phyloP scores from a whole-genome alignment of 2,888 invertebrate genomes.

The Synergus japonicus region DNA sequence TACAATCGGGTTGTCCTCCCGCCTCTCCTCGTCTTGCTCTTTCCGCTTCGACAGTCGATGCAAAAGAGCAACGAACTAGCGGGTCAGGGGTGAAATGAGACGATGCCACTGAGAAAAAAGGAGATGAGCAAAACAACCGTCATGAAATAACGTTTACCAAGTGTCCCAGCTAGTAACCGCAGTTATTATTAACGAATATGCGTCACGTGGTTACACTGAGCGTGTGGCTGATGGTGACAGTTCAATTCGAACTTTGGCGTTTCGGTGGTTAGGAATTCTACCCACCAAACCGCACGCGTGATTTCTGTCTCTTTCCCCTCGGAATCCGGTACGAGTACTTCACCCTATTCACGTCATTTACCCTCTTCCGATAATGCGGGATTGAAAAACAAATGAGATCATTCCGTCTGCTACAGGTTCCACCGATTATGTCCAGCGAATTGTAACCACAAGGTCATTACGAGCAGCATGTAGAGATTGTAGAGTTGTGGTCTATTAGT shows the following conservation, averaged over 20 bases:
- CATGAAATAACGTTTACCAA: constrained; percentile 65
- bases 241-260: constrained; percentile 77
- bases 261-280: constrained; percentile 75
- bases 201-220: constrained; percentile 67
- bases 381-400: constrained; percentile 41
- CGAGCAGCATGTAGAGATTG: background rate
- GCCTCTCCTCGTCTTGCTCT: constrained; percentile 27
- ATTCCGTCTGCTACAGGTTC: constrained; percentile 22
- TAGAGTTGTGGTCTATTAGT: constrained; percentile 10
- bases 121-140: constrained; percentile 45
- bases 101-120: constrained; percentile 52
- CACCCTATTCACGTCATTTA: constrained; percentile 43
- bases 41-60: constrained; percentile 2
- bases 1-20: constrained; percentile 54
- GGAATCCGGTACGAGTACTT: constrained; percentile 47
- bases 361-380: constrained; percentile 43
- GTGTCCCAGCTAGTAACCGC: constrained; percentile 68
- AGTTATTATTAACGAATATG: constrained; percentile 73
- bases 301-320: constrained; percentile 70
- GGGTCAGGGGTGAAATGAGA: constrained; percentile 64
- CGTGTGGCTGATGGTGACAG: constrained; percentile 75
- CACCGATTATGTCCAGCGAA: constrained; percentile 9
- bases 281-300: constrained; percentile 75
- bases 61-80: constrained; percentile 39
- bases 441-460: constrained; percentile 34